Evolutionary conservation across 2,888 invertebrate genomes (phyloP), one percentile per base, ranked within the genome.

Genomic region (Cynaeus angustus): DNA sequence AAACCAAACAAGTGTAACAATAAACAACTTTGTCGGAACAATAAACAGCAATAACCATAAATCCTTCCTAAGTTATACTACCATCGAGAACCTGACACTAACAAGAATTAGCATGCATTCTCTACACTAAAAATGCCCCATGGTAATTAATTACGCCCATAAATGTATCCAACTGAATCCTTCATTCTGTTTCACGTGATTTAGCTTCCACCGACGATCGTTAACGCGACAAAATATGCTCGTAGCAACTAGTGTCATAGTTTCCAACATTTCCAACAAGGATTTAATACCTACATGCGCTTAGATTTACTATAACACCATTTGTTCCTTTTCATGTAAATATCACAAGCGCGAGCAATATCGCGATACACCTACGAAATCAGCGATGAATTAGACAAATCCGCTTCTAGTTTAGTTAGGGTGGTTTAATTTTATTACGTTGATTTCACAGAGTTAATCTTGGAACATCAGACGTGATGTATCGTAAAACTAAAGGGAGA

Each of bases 141-240:
- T 33, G 33, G 9, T n/a, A 33, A 33, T 33, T 33, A 33, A 33
- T 33, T 33, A 33, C 33, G 33, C 6, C 33, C 33, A 33, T 33
- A 33, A 33, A 33, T 33, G 33, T 33, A 33, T 33, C 33, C 33
- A 7, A 33, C 33, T 33, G 33, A 33, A 33, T 33, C 33, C 33
- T 33, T 33, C 33, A 33, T 33, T 33, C 33, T 33, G 33, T 33
- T 33, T n/a, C 33, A n/a, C n/a, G 33, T 33, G 33, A 33, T 33
- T 33, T 33, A 33, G 9, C 33, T 9, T 33, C 33, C 33, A 33
- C 33, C 7, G 33, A 33, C 9, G 33, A 33, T 33, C 33, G 33
- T 33, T 33, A 33, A 33, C 33, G 33, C 33, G 33, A 33, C 33
- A n/a, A 33, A 33, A 33, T 33, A 33, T 33, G 33, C 33, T 9